Evolutionary conservation across 2,888 invertebrate species (phyloP), one percentile per base, ranked within the genome.

Genomic region (Polyommatus iphigenia): DNA sequence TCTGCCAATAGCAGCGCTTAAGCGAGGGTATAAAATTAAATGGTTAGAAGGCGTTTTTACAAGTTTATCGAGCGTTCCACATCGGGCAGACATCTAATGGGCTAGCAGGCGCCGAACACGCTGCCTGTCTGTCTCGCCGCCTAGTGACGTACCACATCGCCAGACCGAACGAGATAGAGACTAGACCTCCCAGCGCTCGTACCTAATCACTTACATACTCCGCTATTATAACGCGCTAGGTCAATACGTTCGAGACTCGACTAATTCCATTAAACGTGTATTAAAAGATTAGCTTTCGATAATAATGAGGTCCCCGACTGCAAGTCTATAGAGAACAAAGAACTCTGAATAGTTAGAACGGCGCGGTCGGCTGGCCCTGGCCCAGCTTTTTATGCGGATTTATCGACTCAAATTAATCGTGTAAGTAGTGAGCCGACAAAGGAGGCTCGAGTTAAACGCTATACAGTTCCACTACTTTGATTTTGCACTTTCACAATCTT

Each of bases 31-130:
- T 93, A 93, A 93, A 93, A 93, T 93, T 92, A 93, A 93, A 93
- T 92, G 90, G 90, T 90, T 91, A 90, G 91, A 92, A 91, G 91
- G 91, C 91, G 91, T 92, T 93, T 93, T 93, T 92, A 93, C 90
- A 93, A 93, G 93, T 93, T 93, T 93, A 93, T 93, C 92, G 93
- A 93, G 93, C 94, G 93, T 92, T 92, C 91, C 85, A 91, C 90
- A 92, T 91, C 90, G 90, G 88, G 88, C 89, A 91, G 93, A 91
- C 92, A 88, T 88, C 87, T 93, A 93, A 93, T 93, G 92, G 92
- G 88, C 88, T 88, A 85, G 86, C 86, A 91, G 93, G 93, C 93
- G 92, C 92, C 92, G 90, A 87, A 88, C 88, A 84, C 91, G 91
- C 91, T 91, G 93, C 90, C 91, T 87, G 91, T 87, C 91, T 90